Evolutionary conservation across 2,888 invertebrate genomes (phyloP), one percentile per base, ranked within the genome.

Genomic region (Drosophila mulleri): DNA sequence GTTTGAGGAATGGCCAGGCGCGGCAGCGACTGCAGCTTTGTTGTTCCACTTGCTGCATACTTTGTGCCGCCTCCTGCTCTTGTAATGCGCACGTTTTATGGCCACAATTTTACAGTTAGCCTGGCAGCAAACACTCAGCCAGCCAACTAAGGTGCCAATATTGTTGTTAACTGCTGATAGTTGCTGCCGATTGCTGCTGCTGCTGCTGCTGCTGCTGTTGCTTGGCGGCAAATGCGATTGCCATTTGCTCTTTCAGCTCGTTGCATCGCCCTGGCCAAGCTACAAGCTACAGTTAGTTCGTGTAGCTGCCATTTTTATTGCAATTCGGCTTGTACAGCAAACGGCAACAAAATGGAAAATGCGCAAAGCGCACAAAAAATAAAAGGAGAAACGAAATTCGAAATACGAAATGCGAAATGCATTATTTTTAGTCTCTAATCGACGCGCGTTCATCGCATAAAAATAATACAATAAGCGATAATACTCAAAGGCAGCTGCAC

Each of bases 391-490:
- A n/a, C 48, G 39, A 64, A 70, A 75, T 47, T 45, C 47, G 57
- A 75, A 65, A 63, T 61, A 44, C 50, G 62, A 58, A 75, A 39
- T 53, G 16, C 82, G 67, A 76, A 83, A 83, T 78, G 81, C 86
- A 88, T 89, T 86, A 88, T 89, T 86, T 86, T 85, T 81, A 89
- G 86, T 85, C 83, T 89, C 86, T 86, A 86, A 86, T 86, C 86
- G 81, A 85, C 77, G 90, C 88, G 89, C 89, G 86, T 89, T 89
- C 86, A 86, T 86, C 86, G 89, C 89, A 89, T 86, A 89, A 86
- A 84, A 89, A 88, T 86, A 86, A 86, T 88, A 89, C 83, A 88
- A 89, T 86, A 85, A 82, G 79, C 79, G 86, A 86, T 86, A 88
- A 86, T 86, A 83, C 89, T 47, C 59, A 41, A 48, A 70, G 75